phyloP scores from a whole-genome alignment of 2,888 invertebrate genomes.

The Diarsia mendica region DNA sequence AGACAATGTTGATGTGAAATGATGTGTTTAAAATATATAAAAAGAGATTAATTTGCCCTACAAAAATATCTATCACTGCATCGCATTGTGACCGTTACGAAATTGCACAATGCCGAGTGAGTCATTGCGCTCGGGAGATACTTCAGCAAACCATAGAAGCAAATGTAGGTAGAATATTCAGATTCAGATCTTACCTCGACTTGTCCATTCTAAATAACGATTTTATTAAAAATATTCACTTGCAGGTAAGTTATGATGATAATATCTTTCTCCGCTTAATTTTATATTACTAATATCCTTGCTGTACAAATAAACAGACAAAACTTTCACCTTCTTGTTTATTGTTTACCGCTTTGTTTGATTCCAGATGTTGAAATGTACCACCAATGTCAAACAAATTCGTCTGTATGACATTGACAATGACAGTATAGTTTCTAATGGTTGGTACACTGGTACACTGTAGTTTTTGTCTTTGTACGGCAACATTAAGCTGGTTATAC shows the following conservation, averaged over 20 bases:
- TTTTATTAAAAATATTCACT: conserved; percentile 24
- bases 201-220: conserved; percentile 65
- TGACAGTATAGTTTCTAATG: conserved; percentile 10
- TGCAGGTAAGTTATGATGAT: conserved; percentile 7
- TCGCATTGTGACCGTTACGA: conserved; percentile 59
- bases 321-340: conserved; percentile 68
- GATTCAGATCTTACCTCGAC: conserved; percentile 65
- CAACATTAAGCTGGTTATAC: background rate
- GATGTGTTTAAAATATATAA: background rate
- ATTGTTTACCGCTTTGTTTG: conserved; percentile 66
- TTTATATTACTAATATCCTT: conserved; percentile 25
- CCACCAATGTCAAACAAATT: conserved; percentile 45
- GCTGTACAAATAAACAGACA: conserved; percentile 49
- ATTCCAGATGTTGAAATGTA: conserved; percentile 57
- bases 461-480: background rate
- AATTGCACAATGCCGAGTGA: conserved; percentile 66
- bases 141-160: conserved; percentile 50
- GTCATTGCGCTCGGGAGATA: conserved; percentile 60
- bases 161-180: conserved; percentile 48
- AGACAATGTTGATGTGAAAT: background rate
- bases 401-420: conserved; percentile 40
- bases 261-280: conserved; percentile 30
- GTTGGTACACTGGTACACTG: background rate
- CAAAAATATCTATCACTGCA: conserved; percentile 50
- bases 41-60: conserved; percentile 35